Base-by-base conservation (phyloP, 2,888 invertebrate species). In the Geophilus truncorum region DNA sequence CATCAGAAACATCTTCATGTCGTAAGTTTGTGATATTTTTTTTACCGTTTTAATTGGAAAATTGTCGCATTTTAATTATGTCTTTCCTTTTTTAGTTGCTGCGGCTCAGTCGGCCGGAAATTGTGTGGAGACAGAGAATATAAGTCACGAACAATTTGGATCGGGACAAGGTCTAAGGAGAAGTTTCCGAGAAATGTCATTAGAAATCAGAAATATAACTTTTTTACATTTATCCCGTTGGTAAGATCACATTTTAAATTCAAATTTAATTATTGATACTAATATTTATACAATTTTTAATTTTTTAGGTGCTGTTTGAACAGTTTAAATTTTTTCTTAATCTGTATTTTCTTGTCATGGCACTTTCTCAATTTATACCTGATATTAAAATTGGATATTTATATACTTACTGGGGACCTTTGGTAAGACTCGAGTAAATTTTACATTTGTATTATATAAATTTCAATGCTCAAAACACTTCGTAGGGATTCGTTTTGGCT, bases 271-370 rank as follows among this genome's bases (percentile, higher is more conserved):
- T 18, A 57, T 18, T 57, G 18, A 57, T 23, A 5, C 21, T 78
- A 77, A 28, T 21, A 57, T 75, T 76, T 79, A 9, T 23, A 62
- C 57, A 76, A n/a, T 5, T 32, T 28, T 76, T 10, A 5, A 76
- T 76, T 7, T 87, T 87, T 57, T 86, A 92, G 92, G 98, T 99
- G 82, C 90, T 99, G 83, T 99, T 93, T 89, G 97, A 99, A 88
- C 99, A 99, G 89, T 99, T 99, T 89, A 94, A 96, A 85, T 98
- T 98, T 89, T 99, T 99, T 88, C 90, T 99, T 83, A 99, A 99
- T 89, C 89, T 99, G 81, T 99, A 98, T 88, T 99, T 99, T 89
- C 90, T 99, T 84, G 90, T 98, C 81, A 98, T 99, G 98, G 98
- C 99, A 0, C 90, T 94, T 80, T 97, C 97, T 85, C 99, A 99